Evolutionary conservation across 2,888 invertebrate genomes (phyloP), one percentile per base, ranked within the genome.

Genomic region (Machimus rusticus): DNA sequence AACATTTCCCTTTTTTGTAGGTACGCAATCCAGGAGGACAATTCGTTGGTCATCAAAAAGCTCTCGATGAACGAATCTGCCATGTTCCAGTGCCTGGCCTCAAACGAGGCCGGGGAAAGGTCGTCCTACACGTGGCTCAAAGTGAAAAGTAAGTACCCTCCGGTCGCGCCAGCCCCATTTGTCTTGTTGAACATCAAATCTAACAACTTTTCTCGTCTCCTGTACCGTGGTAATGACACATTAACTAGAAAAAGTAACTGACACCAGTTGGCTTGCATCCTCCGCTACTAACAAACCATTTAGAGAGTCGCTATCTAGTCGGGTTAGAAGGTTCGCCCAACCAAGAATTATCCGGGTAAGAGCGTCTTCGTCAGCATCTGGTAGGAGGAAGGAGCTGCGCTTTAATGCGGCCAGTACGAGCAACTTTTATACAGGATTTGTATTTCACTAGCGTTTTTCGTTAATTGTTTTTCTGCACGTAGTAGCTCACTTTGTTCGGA

Each of bases 11-110:
- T 19, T 31, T 8, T 51, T 74, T 66, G 1, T 55, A 95, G 97
- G 91, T 97, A 96, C 91, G 92, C 95, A n/a, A 94, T 97, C 87
- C 95, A 96, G 90, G 95, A 96, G 89, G 97, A 98, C 91, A 97
- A 97, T 88, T 96, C 97, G 0, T 93, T 98, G 89, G 94, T 96
- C 28, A 97, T 99, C 88, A 96, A 95, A 90, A 95, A 96, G 90
- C 93, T 98, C 74, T 94, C 95, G 90, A 96, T 97, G 93, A 95
- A 95, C 89, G 98, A 99, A 92, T 96, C 97, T 89, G 99, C 98
- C 79, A 96, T 99, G 94, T 99, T 97, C 91, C 99, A 99, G 92
- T 99, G 99, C 92, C 95, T 98, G 90, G 98, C 98, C 0, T 94
- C 94, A 86, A 99, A 99, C 92, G 96, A 96, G 90, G 99, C 97